Evolutionary conservation across 2,888 invertebrate species (phyloP), one percentile per base, ranked within the genome.

Genomic region (Microplitis deprimator): DNA sequence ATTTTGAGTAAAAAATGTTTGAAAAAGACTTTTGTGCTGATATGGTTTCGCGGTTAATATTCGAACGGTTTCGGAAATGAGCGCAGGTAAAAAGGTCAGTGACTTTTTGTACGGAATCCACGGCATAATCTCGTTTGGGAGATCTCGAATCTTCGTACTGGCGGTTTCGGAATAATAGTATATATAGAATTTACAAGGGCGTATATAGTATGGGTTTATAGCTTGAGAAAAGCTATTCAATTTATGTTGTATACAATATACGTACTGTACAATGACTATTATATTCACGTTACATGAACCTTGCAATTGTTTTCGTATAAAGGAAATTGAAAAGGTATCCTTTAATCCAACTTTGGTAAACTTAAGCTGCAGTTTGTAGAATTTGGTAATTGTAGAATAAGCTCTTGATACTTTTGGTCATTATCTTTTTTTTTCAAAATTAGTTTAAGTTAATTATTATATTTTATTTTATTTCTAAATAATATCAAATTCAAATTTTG

Each of bases 71-170:
- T 50, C 13, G 50, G 50, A 50, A 50, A 50, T 50, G 50, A 50
- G 50, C 50, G 50, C 50, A 50, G 50, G 50, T 50, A 61, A 60
- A 17, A 62, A 72, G 73, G 65, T 41, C 73, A 73, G n/a, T 67
- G 73, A 73, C 73, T 73, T 50, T 59, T 67, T 50, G 50, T 50
- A 50, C 50, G 50, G 73, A 64, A 72, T 72, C 64, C 73, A 60
- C 20, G 17, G 13, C 8, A 39, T 67, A 73, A 73, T 73, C 73
- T 73, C 29, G 73, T 67, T 59, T 62, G 62, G 50, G 65, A 67
- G 73, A 73, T 73, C 73, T 73, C 50, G 41, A 67, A 20, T 65
- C 75, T 75, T 50, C 50, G 50, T 50, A 50, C 50, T 13, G 50
- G 50, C 50, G 50, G 50, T 50, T 50, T 50, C 50, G 8, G 50